Evolutionary conservation across 2,888 invertebrate species (phyloP).

Genomic region (Nephrocerus scutellatus): DNA sequence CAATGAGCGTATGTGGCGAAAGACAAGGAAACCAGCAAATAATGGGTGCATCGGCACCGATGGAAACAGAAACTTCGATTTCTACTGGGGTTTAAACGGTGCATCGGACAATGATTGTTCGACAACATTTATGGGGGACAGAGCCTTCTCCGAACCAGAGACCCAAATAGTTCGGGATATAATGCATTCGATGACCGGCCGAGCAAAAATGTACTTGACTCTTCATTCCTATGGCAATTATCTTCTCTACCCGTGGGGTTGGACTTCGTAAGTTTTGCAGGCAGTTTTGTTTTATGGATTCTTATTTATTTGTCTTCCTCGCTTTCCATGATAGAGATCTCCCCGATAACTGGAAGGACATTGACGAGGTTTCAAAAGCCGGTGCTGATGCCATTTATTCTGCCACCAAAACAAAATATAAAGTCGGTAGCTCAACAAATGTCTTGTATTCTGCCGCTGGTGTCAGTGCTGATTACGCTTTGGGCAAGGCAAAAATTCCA

Average conservation of each 20-base stretch:
- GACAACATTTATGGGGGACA: slow-evolving; percentile 54
- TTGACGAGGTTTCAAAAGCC: slow-evolving; percentile 42
- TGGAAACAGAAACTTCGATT: slow-evolving; percentile 60
- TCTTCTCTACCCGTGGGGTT: slow-evolving; percentile 59
- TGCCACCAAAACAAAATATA: slow-evolving; percentile 43
- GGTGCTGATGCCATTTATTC: slow-evolving; percentile 42
- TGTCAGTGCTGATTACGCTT: slow-evolving; percentile 61
- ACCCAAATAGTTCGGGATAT: slow-evolving; percentile 52
- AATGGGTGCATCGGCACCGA: slow-evolving; percentile 51
- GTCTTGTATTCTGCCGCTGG: slow-evolving; percentile 54
- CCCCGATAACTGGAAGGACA: slow-evolving; percentile 45
- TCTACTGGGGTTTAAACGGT: slow-evolving; percentile 53
- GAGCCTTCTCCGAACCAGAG: slow-evolving; percentile 61
- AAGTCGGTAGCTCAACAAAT: slow-evolving; percentile 45
- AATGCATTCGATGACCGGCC: slow-evolving; percentile 45
- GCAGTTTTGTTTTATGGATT: background rate
- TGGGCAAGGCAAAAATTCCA: slow-evolving; percentile 51
- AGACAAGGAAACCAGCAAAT: slow-evolving; percentile 49
- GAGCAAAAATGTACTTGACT: slow-evolving; percentile 57
- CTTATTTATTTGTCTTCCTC: background rate
- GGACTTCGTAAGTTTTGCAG: slow-evolving; percentile 40
- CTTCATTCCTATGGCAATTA: slow-evolving; percentile 66
- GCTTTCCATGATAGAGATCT: slow-evolving; percentile 28
- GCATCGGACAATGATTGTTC: slow-evolving; percentile 49
- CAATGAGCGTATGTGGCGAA: slow-evolving; percentile 51